Evolutionary conservation across 2,888 invertebrate genomes (phyloP), one percentile per base, ranked within the genome.

Genomic region (Aphodius sticticus): DNA sequence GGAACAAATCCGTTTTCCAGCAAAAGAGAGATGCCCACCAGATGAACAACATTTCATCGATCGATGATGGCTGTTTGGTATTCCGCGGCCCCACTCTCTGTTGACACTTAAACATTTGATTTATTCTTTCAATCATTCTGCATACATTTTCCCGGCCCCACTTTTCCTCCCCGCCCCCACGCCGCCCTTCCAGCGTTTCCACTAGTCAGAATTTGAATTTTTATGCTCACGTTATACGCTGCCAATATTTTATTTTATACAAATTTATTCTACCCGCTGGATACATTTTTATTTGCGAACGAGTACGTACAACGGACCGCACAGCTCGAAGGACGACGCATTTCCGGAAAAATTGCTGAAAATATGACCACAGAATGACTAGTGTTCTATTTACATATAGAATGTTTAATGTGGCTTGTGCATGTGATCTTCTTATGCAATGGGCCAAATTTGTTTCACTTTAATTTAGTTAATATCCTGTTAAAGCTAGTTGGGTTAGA

Each of bases 71-170:
- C 80, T 76, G 77, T 79, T 82, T 82, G 78, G 78, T 79, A 82
- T 82, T 78, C 82, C 35, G 76, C 77, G 36, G 74, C 53, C 69
- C 81, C 80, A 79, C 75, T 79, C 80, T 76, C 81, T 84, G 84
- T 85, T 85, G 84, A 85, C 85, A 84, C 84, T 85, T 84, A 85
- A 85, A 84, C 82, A 82, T 84, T 82, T 85, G 85, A 85, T 85
- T 85, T 85, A 85, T 85, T 84, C 84, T 82, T 83, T 85, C 84
- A 84, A 84, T 85, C 84, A 84, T 84, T 84, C 83, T 82, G 82
- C 85, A 84, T 85, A 84, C 84, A 83, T 83, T 83, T 83, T 80
- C 69, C 77, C 7, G 0, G 69, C 4, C 53, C 7, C 53, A 5
- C 53, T 7, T 53, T 53, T 53, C 53, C 9, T 69, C 72, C 76